Evolutionary conservation across 1,140 invertebrate genomes (phyloP).

Genomic region (Platyura marginata): DNA sequence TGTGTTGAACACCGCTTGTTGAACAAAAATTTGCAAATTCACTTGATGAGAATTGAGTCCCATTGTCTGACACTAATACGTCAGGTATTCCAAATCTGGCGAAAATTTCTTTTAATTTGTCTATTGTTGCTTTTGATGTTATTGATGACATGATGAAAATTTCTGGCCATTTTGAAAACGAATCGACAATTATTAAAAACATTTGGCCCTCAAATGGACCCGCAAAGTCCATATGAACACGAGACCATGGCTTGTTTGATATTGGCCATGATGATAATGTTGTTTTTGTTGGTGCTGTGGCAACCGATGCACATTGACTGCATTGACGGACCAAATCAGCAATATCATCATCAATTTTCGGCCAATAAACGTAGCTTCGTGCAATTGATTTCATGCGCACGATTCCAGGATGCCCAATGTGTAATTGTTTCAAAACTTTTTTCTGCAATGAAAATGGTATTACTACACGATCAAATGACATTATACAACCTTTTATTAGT

Average conservation of each 20-base stretch:
- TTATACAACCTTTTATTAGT: background rate
- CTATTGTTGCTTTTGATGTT: slow-evolving; percentile 7
- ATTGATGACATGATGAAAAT: slow-evolving; percentile 4
- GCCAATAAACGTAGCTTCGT: slow-evolving; percentile 29
- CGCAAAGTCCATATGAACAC: slow-evolving; percentile 12
- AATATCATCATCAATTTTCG: slow-evolving; percentile 26
- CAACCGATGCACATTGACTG: slow-evolving; percentile 7
- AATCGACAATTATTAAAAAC: slow-evolving; percentile 12
- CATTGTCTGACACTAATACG: slow-evolving; percentile 5
- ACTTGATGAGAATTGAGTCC: slow-evolving; percentile 4
- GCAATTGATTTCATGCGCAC: slow-evolving; percentile 30
- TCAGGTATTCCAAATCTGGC: slow-evolving; percentile 5
- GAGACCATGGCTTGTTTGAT: slow-evolving; percentile 11
- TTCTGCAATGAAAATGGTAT: slow-evolving; percentile 20
- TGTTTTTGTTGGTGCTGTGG: slow-evolving; percentile 8
- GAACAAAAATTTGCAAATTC: slow-evolving; percentile 4
- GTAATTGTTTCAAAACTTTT: slow-evolving; percentile 22
- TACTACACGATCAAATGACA: slow-evolving; percentile 10
- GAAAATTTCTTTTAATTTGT: slow-evolving; percentile 6
- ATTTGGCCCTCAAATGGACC: slow-evolving; percentile 9
- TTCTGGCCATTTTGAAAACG: slow-evolving; percentile 17
- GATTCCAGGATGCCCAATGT: slow-evolving; percentile 28
- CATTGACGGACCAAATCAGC: slow-evolving; percentile 19
- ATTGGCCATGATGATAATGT: slow-evolving; percentile 9
- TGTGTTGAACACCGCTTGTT: slow-evolving; percentile 4